Evolutionary conservation across 2,113 vertebrate species (phyloP).

Genomic region (Anoplopoma fimbria): DNA sequence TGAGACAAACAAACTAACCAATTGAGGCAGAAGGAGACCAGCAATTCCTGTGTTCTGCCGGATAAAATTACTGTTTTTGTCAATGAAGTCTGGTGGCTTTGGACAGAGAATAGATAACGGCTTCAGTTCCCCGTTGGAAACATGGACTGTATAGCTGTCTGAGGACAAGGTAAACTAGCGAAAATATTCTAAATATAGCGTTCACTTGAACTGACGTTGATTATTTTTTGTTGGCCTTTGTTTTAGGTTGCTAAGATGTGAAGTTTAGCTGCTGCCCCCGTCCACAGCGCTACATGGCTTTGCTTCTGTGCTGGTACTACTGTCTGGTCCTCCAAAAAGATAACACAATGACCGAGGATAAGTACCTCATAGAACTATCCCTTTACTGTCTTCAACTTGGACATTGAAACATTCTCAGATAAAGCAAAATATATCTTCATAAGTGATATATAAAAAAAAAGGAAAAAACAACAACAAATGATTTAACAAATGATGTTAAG

Average conservation of each 20-base stretch:
- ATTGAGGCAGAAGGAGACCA: neutral
- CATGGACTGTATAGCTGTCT: too few relatives aligned
- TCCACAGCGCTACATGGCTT: too few relatives aligned
- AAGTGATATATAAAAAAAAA: too few relatives aligned
- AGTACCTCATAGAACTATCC: neutral
- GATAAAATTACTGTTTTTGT: neutral
- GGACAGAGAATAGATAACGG: neutral
- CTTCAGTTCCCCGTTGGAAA: neutral
- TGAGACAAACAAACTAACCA: neutral
- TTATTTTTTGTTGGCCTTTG: neutral
- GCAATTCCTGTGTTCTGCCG: neutral
- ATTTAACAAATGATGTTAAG: neutral
- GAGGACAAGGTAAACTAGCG: too few relatives aligned
- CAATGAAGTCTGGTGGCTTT: neutral
- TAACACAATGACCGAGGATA: too few relatives aligned
- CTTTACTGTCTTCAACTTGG: neutral
- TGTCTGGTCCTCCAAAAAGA: too few relatives aligned
- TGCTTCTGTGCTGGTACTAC: neutral
- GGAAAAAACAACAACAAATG: too few relatives aligned
- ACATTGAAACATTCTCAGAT: neutral
- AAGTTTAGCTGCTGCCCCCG: neutral
- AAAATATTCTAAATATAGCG: neutral
- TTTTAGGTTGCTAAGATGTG: neutral
- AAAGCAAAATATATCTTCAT: neutral
- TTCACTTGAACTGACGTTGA: neutral